phyloP scores from a whole-genome alignment of 2,888 invertebrate species.

The Cataglyphis cursor region DNA sequence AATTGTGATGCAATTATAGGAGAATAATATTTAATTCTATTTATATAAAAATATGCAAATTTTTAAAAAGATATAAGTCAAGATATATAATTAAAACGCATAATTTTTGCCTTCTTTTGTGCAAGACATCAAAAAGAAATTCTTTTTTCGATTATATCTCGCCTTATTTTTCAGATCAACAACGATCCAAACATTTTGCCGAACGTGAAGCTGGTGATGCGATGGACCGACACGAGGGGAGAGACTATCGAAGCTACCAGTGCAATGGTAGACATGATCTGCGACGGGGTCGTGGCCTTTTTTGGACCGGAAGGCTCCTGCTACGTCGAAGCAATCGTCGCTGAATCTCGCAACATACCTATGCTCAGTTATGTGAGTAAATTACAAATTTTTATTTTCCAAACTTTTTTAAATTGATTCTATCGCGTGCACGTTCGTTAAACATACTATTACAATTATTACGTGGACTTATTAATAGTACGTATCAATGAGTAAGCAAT shows the following conservation, averaged over 20 bases:
- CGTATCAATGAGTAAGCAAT: background rate
- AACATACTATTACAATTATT: constrained; percentile 4
- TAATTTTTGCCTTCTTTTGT: background rate
- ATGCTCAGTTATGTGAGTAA: constrained; percentile 98
- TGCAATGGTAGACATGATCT: constrained; percentile 96
- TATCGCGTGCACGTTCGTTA: background rate
- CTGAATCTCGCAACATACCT: constrained; percentile 97
- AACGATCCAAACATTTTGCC: constrained; percentile 90
- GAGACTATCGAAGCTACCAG: constrained; percentile 94
- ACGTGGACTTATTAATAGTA: constrained; percentile 26
- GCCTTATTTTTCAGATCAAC: constrained; percentile 89
- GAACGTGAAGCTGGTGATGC: constrained; percentile 91
- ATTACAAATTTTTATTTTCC: background rate
- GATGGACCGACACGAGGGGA: constrained; percentile 95
- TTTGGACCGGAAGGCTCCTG: constrained; percentile 98
- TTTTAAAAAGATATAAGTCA: background rate
- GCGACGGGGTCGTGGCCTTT: constrained; percentile 95
- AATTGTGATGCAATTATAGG: no score
- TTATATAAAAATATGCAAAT: background rate
- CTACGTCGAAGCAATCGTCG: constrained; percentile 97
- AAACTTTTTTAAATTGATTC: background rate
- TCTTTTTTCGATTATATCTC: background rate
- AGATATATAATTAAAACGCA: background rate
- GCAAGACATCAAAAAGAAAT: background rate
- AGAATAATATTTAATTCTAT: background rate